phyloP scores from a whole-genome alignment of 2,888 invertebrate species.

The Eledona agricola region DNA sequence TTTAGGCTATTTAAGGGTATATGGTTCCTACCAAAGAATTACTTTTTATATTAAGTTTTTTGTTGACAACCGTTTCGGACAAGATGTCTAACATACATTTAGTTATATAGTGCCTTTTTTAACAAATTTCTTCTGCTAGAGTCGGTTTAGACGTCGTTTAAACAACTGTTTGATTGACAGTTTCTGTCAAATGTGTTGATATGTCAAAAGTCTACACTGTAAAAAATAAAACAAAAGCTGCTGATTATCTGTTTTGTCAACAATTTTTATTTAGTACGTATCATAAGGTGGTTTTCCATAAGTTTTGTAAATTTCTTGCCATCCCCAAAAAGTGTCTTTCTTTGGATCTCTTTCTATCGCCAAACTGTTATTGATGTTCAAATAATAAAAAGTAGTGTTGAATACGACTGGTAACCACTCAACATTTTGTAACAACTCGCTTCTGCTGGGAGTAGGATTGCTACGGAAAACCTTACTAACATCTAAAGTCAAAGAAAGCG shows the following conservation, averaged over 20 bases:
- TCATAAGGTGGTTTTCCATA: constrained; percentile 42
- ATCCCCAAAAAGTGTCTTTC: constrained; percentile 36
- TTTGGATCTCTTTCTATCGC: constrained; percentile 38
- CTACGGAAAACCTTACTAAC: constrained; percentile 2
- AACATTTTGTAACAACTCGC: constrained; percentile 36
- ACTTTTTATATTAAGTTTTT: too few species aligned
- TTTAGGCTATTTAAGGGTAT: too few species aligned
- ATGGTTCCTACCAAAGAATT: too few species aligned
- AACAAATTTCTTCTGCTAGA: too few species aligned
- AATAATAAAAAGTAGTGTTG: constrained; percentile 35
- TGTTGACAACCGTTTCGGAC: too few species aligned
- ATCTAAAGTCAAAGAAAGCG: neutral
- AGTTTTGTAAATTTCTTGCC: constrained; percentile 41
- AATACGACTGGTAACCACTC: constrained; percentile 35
- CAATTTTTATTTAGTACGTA: constrained; percentile 36
- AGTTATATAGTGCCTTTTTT: too few species aligned
- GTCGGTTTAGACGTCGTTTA: too few species aligned
- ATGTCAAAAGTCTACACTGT: too few species aligned
- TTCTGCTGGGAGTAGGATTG: constrained; percentile 23
- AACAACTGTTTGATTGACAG: too few species aligned
- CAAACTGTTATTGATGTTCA: constrained; percentile 44
- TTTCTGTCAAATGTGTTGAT: too few species aligned
- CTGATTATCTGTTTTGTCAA: neutral
- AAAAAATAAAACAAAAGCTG: too few species aligned
- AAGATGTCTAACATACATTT: too few species aligned